phyloP scores from a whole-genome alignment of 2,888 invertebrate species.

The Acanthococcus lagerstroemiae region DNA sequence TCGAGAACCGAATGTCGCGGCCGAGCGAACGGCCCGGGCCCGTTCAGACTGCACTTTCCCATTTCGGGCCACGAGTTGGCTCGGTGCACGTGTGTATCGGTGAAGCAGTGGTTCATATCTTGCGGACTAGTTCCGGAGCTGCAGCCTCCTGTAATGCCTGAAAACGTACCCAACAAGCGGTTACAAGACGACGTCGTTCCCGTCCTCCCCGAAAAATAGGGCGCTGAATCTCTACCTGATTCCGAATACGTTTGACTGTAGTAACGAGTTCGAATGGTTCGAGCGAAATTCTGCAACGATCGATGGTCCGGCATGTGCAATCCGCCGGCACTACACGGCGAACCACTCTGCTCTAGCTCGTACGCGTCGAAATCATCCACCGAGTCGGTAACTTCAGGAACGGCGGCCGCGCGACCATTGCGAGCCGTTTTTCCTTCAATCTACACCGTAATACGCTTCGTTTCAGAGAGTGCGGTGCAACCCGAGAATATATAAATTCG shows the following conservation, averaged over 20 bases:
- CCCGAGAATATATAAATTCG: too few species aligned
- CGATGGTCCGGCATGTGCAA: slow-evolving; percentile 52
- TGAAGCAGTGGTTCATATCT: slow-evolving; percentile 38
- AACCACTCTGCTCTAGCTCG: slow-evolving; percentile 40
- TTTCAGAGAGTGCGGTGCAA: too few species aligned
- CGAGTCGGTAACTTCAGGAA: not conserved
- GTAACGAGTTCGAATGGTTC: slow-evolving; percentile 50
- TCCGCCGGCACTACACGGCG: slow-evolving; percentile 50
- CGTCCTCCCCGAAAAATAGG: not conserved
- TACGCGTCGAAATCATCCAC: slow-evolving; percentile 39
- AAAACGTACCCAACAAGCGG: too few species aligned
- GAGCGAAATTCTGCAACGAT: slow-evolving; percentile 48
- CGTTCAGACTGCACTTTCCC: slow-evolving; percentile 41
- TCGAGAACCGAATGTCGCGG: slow-evolving; percentile 4
- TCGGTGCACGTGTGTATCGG: slow-evolving; percentile 45
- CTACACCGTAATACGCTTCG: too few species aligned
- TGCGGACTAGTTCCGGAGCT: slow-evolving; percentile 45
- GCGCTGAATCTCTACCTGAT: not conserved
- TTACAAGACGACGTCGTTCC: too few species aligned
- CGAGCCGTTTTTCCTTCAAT: too few species aligned
- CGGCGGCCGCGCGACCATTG: too few species aligned
- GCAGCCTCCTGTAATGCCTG: slow-evolving; percentile 27
- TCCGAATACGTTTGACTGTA: slow-evolving; percentile 49
- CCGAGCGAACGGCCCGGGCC: slow-evolving; percentile 16
- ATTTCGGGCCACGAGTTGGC: slow-evolving; percentile 59